A percentile compares a stretch with the other conserved stretches of the same genome.
These are phyloP conservation scores for Monarcha castaneiventris DNA, from an alignment of 2,113 vertebrate genomes.

Conservation along the genomic window DNA sequence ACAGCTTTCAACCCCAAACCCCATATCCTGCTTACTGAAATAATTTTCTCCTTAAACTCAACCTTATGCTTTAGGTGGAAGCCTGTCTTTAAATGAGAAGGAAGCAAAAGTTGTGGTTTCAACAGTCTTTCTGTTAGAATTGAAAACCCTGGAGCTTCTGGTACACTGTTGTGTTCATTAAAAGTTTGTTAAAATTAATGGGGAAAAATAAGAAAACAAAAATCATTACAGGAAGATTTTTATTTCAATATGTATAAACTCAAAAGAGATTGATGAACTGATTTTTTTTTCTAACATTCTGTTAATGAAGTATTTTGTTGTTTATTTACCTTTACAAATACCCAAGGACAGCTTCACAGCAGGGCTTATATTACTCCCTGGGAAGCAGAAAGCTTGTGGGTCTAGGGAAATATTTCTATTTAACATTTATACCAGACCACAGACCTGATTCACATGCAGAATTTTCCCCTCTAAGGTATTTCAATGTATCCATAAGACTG, in stretches of 20 bases:
- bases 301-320: slow-evolving; percentile 36
- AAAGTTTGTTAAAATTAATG: slow-evolving; percentile 16
- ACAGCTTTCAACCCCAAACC: not conserved
- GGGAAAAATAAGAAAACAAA: not conserved
- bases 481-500: not conserved
- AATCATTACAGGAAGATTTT: not conserved
- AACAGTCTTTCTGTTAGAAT: not conserved
- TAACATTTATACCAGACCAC: not conserved
- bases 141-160: not conserved
- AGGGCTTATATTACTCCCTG: not conserved
- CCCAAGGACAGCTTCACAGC: not conserved
- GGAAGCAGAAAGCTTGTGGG: not conserved
- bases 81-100: not conserved
- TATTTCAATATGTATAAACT: not conserved
- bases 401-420: slow-evolving; percentile 2
- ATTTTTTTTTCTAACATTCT: not conserved
- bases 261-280: not conserved
- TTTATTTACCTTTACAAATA: slow-evolving; percentile 49
- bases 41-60: not conserved
- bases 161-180: not conserved
- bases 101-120: not conserved
- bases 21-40: not conserved
- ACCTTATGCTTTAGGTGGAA: not conserved
- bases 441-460: not conserved
- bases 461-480: not conserved